phyloP scores from a whole-genome alignment of 1,140 invertebrate species.

The Leptinotarsa undecemlineata region DNA sequence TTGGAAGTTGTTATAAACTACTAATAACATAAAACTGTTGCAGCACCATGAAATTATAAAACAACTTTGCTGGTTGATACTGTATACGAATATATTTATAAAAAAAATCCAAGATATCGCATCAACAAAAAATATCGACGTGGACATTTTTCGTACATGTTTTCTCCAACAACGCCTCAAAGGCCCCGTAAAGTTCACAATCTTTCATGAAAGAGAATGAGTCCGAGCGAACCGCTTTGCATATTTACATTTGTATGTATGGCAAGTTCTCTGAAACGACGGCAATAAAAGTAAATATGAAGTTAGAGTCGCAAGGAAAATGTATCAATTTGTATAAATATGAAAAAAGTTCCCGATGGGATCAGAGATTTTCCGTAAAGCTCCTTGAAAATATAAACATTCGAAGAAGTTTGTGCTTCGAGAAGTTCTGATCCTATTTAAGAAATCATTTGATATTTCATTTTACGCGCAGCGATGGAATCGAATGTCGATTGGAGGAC shows the following conservation, averaged over 20 bases:
- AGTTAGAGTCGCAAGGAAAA: not conserved
- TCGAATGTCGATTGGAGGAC: too few species aligned
- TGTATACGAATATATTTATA: too few species aligned
- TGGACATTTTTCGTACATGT: not conserved
- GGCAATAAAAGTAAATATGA: conserved; percentile 6
- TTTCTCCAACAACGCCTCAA: not conserved
- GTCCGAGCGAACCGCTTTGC: not conserved
- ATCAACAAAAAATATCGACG: not conserved
- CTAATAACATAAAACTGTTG: too few species aligned
- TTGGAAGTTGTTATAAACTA: too few species aligned
- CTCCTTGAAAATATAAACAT: not conserved
- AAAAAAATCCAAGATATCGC: too few species aligned
- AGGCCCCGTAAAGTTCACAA: not conserved
- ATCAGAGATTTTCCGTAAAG: not conserved
- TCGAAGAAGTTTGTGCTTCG: not conserved
- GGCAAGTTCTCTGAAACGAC: not conserved
- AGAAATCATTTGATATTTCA: too few species aligned
- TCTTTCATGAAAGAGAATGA: not conserved
- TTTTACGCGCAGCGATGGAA: too few species aligned
- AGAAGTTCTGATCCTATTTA: not conserved
- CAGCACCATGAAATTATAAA: too few species aligned
- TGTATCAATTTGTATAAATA: conserved; percentile 4
- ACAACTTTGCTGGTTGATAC: too few species aligned
- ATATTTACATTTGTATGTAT: not conserved
- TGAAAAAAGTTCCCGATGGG: not conserved